Conservation (phyloP, 92 coral and sea anemone species). For the Metridium senile region DNA sequence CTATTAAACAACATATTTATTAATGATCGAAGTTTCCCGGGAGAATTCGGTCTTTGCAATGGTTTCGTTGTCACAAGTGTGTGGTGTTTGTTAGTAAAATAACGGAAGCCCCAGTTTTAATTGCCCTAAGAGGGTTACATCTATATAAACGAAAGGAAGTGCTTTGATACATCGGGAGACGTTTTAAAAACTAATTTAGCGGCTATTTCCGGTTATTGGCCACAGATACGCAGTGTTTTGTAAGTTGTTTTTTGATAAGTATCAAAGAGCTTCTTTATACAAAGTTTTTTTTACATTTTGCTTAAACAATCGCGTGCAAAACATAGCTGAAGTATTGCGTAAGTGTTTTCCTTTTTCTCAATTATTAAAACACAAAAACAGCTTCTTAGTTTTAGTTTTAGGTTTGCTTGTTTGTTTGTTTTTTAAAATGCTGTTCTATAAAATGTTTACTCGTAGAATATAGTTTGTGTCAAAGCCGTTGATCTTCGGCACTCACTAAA, state of each 20-base stretch:
- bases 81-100: slow-evolving; percentile 3
- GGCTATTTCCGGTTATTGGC: slow-evolving; percentile 38
- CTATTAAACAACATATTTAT: slow-evolving; percentile 20
- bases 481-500: slow-evolving; percentile 1
- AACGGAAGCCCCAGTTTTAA: slow-evolving; percentile 30
- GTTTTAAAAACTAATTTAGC: slow-evolving; percentile 36
- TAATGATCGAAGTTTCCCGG: slow-evolving; percentile 8
- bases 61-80: slow-evolving; percentile 19
- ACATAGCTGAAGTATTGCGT: neutral
- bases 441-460: neutral
- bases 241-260: slow-evolving; percentile 1
- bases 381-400: neutral
- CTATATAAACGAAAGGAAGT: slow-evolving; percentile 13
- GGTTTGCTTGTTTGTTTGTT: neutral
- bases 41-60: slow-evolving; percentile 11
- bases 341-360: slow-evolving; percentile 1
- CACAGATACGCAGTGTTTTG: slow-evolving; percentile 20
- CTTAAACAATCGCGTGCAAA: slow-evolving; percentile 9
- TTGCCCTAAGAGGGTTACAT: slow-evolving; percentile 4
- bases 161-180: slow-evolving; percentile 25
- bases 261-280: slow-evolving; percentile 1
- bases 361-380: too few species aligned
- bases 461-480: neutral
- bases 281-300: neutral
- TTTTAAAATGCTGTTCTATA: neutral